Percentiles rank a stretch among this genome's conserved stretches.
Conservation (phyloP, 2,113 vertebrate species). For the Halichoeres trimaculatus region DNA sequence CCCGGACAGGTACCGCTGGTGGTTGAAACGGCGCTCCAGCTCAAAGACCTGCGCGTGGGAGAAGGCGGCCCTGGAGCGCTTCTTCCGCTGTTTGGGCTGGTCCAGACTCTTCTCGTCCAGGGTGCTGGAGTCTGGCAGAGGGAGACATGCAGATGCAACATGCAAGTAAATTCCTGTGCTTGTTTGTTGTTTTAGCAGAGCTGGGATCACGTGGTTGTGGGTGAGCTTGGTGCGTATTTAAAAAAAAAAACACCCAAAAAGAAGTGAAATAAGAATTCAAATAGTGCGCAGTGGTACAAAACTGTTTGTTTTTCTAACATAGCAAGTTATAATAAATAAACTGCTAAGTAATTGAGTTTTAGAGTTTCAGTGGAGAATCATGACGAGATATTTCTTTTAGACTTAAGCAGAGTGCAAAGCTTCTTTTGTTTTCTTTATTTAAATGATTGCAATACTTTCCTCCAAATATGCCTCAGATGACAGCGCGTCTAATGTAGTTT, state of each 20-base stretch:
- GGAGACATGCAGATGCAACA: slow-evolving; percentile 1
- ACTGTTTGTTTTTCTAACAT: no score
- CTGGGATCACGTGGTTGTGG: neutral
- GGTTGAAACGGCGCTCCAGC: slow-evolving; percentile 97
- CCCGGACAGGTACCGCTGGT: slow-evolving; percentile 97
- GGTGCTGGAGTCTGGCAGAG: slow-evolving; percentile 76
- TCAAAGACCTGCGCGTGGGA: slow-evolving; percentile 99
- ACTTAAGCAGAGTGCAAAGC: neutral
- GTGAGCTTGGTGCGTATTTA: neutral
- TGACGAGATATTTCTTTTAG: neutral
- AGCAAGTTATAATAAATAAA: no score
- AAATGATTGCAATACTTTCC: neutral
- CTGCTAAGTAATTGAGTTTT: no score
- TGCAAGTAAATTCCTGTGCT: slow-evolving; percentile 1
- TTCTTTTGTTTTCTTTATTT: neutral
- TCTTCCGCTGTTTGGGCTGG: slow-evolving; percentile 93
- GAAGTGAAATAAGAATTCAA: no score
- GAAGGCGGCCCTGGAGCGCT: slow-evolving; percentile 96
- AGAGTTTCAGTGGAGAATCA: no score
- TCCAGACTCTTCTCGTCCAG: slow-evolving; percentile 80
- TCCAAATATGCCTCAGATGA: neutral
- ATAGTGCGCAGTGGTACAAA: no score
- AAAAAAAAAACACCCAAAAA: no score
- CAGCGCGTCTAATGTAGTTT: no score
- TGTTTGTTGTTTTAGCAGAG: slow-evolving; percentile 2